Evolutionary conservation across 2,113 vertebrate species (phyloP).

Genomic region (Catharus bicknelli): DNA sequence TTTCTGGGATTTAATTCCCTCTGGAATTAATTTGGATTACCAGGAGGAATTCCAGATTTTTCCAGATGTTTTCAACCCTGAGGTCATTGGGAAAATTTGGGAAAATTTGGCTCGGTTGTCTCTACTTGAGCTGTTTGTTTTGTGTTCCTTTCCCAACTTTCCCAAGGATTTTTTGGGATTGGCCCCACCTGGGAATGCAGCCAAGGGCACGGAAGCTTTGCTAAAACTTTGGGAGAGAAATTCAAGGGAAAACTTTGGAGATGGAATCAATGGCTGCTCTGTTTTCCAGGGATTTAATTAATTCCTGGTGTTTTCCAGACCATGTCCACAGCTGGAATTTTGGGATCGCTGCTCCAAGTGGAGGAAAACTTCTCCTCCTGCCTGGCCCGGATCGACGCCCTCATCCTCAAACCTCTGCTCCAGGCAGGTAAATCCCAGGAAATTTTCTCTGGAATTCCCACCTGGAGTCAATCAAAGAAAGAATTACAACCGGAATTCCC

Average conservation of each 20-base stretch:
- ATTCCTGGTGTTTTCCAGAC: neutral
- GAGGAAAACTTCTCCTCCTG: neutral
- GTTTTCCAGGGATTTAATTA: neutral
- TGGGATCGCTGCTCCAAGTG: neutral
- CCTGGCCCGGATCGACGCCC: neutral
- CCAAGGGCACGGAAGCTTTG: neutral
- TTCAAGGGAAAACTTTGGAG: no score
- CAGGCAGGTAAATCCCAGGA: neutral
- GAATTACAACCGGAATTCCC: neutral
- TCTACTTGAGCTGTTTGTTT: neutral
- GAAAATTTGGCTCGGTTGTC: no score
- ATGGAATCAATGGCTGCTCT: rapidly evolving
- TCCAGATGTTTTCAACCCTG: neutral
- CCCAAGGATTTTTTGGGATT: neutral
- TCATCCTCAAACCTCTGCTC: neutral
- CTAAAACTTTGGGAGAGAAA: neutral
- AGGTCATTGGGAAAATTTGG: no score
- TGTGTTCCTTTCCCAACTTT: neutral
- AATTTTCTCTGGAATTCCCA: neutral
- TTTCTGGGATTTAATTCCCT: neutral
- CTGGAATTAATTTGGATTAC: neutral
- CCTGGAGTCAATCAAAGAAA: rapidly evolving
- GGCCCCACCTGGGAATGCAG: rapidly evolving
- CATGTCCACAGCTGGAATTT: neutral
- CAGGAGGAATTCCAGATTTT: neutral